Conservation (phyloP, 1,140 invertebrate species). For the Tetranychus cinnabarinus region DNA sequence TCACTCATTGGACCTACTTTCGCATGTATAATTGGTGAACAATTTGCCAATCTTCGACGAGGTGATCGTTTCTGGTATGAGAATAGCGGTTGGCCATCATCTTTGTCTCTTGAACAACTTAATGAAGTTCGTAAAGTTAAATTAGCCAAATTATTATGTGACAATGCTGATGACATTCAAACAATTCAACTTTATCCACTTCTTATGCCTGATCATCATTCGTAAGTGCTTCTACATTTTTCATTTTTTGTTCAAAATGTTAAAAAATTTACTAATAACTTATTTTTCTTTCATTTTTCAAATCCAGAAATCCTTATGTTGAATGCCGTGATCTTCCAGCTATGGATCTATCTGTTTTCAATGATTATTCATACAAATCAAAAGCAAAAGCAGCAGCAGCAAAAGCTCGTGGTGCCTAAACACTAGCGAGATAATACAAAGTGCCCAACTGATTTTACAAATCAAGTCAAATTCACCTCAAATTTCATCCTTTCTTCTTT, state of each 20-base stretch:
- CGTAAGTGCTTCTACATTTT: background rate
- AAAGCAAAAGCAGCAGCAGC: too few species aligned
- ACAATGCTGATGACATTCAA: constrained; percentile 32
- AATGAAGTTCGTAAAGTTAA: constrained; percentile 27
- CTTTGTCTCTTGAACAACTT: constrained; percentile 41
- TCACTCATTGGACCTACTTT: constrained; percentile 28
- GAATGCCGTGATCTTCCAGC: constrained; percentile 1
- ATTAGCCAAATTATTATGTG: constrained; percentile 29
- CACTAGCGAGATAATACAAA: too few species aligned
- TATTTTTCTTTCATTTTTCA: background rate
- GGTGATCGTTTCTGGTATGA: constrained; percentile 96
- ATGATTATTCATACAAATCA: background rate
- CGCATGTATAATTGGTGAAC: constrained; percentile 82
- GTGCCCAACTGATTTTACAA: too few species aligned
- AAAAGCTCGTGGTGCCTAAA: too few species aligned
- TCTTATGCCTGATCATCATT: constrained; percentile 4
- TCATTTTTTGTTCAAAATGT: too few species aligned
- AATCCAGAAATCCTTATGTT: constrained; percentile 5
- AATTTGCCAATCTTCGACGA: constrained; percentile 66
- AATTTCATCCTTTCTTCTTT: too few species aligned
- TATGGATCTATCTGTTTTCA: constrained; percentile 3
- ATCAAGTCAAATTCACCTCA: too few species aligned
- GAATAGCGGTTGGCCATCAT: constrained; percentile 28
- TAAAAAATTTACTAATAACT: background rate
- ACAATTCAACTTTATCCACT: constrained; percentile 24